Base-by-base conservation (phyloP, 2,888 invertebrate genomes). In the Globia sparganii region DNA sequence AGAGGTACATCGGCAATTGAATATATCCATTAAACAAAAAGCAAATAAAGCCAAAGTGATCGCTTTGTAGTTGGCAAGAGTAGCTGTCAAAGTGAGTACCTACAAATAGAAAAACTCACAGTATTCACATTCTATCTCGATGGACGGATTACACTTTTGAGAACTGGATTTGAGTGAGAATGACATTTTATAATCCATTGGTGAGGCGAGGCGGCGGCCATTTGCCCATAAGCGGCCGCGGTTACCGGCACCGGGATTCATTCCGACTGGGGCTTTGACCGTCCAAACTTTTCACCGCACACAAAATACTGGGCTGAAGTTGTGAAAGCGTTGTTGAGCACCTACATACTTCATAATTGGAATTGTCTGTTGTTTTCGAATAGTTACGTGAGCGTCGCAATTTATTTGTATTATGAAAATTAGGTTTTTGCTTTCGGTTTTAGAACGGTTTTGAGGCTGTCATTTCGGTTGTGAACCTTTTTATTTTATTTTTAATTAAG, bases 291-390 rank as follows among this genome's bases (percentile, higher is more conserved):
- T 84, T 58, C 8, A 70, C 70, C 81, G 49, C 74, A 66, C 49
- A 59, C 76, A 58, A 61, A 84, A 80, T 74, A 66, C 53, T 37
- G 37, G 13, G 21, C n/a, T 72, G 40, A 62, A 74, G 37, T 61
- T 74, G 74, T 74, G 64, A 69, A 80, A 74, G 53, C 70, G 61
- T 70, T 75, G 61, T 70, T 75, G 70, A 83, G 46, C 59, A 83
- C 65, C 68, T 72, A 53, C 49, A 49, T 80, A 62, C 61, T 81
- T 72, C 62, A 62, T 70, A 84, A 81, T 84, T 77, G 66, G 56
- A 77, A 84, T 84, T 65, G 61, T 70, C 66, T 72, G 66, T 61
- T 77, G 72, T 77, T 84, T 53, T n/a, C 43, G 34, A 70, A 71
- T 75, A 77, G 72, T 76, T 70, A n/a, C 43, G 28, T 18, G 49